Evolutionary conservation across 2,888 invertebrate genomes (phyloP).

Genomic region (Drosophila glabriapex): DNA sequence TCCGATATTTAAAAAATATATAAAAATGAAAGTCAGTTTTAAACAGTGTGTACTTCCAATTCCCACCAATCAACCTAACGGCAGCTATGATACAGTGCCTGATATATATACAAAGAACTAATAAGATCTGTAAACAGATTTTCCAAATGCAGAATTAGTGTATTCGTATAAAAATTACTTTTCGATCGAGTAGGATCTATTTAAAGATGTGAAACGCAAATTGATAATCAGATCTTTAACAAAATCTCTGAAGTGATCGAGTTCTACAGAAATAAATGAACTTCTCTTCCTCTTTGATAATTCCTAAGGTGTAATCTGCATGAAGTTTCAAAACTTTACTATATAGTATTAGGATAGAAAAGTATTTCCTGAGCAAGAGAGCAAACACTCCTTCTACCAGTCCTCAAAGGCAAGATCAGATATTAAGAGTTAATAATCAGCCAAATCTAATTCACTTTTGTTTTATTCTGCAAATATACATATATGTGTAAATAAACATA

Average conservation of each 20-base stretch:
- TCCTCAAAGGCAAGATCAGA: background rate
- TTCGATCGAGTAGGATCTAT: background rate
- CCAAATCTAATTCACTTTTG: background rate
- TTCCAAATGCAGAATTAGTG: background rate
- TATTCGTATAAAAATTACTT: background rate
- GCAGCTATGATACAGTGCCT: constrained; percentile 4
- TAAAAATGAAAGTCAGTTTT: background rate
- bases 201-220: background rate
- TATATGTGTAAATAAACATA: constrained; percentile 39
- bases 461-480: constrained; percentile 19
- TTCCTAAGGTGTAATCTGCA: background rate
- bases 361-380: background rate
- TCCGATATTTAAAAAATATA: background rate
- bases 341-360: background rate
- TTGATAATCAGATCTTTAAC: background rate
- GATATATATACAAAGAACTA: constrained; percentile 3
- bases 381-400: background rate
- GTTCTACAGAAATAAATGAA: background rate
- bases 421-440: background rate
- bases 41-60: background rate
- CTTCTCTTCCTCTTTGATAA: background rate
- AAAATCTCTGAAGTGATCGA: background rate
- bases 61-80: background rate
- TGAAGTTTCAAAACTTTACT: background rate
- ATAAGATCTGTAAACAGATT: background rate